phyloP scores from a whole-genome alignment of 2,888 invertebrate species.

The Synergus umbraculus region DNA sequence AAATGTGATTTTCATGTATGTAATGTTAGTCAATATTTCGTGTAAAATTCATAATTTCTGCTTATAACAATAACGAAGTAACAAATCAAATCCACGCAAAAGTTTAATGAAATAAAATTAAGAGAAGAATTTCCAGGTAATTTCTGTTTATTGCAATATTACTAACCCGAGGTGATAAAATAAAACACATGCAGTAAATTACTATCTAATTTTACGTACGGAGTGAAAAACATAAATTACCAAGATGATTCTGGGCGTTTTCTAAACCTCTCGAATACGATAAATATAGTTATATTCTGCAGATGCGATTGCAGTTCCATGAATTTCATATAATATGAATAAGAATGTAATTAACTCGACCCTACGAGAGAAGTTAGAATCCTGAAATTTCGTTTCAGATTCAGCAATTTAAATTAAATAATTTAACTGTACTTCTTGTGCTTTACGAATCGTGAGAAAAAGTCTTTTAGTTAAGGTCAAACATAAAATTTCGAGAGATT shows the following conservation, averaged over 20 bases:
- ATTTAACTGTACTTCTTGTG: background rate
- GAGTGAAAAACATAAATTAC: constrained; percentile 17
- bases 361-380: background rate
- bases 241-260: background rate
- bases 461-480: background rate
- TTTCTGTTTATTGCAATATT: background rate
- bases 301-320: constrained; percentile 19
- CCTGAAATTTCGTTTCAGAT: background rate
- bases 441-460: background rate
- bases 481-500: constrained; percentile 8
- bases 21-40: too few relatives aligned
- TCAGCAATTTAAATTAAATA: background rate
- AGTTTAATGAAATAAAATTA: background rate
- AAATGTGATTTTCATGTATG: too few relatives aligned
- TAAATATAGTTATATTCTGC: constrained; percentile 19
- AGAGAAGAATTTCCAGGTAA: background rate
- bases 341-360: constrained; percentile 24
- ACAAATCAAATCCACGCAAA: too few relatives aligned
- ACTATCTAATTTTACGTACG: constrained; percentile 22
- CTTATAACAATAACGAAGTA: too few relatives aligned
- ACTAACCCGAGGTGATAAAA: background rate
- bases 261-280: background rate
- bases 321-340: constrained; percentile 5
- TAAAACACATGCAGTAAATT: background rate
- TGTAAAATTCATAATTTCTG: too few relatives aligned